A percentile compares a stretch with the other conserved stretches of the same genome.
Evolutionary conservation across 2,113 vertebrate species (phyloP).

Genomic region (Pangasianodon gigas): DNA sequence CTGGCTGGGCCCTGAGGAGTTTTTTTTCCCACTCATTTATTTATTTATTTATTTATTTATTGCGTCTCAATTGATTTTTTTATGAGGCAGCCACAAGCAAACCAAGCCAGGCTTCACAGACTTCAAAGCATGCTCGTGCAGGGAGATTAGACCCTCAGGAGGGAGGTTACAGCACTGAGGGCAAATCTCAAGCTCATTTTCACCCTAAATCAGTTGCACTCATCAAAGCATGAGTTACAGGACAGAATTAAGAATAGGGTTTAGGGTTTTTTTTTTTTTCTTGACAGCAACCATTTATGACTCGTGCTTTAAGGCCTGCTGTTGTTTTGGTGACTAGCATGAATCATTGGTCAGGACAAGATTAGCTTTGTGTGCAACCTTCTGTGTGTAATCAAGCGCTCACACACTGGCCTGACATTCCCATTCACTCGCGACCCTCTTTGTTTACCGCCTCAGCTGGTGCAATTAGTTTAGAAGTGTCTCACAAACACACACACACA

Average conservation of each 20-base stretch:
- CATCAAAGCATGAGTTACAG: slow-evolving; percentile 59
- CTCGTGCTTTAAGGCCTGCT: slow-evolving; percentile 62
- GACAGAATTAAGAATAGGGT: slow-evolving; percentile 8
- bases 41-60: slow-evolving; percentile 23
- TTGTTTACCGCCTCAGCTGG: slow-evolving; percentile 9
- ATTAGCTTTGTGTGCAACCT: slow-evolving; percentile 63
- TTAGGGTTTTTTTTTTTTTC: neutral
- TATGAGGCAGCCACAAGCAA: slow-evolving; percentile 50
- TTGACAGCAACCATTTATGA: slow-evolving; percentile 73
- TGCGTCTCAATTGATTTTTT: slow-evolving; percentile 29
- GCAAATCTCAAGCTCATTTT: slow-evolving; percentile 61
- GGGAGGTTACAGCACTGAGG: slow-evolving; percentile 3
- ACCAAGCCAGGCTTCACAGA: slow-evolving; percentile 53
- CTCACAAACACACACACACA: neutral
- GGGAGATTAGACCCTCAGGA: slow-evolving; percentile 1
- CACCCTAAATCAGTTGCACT: slow-evolving; percentile 66
- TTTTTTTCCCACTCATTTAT: slow-evolving; percentile 33
- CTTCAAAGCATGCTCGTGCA: slow-evolving; percentile 42
- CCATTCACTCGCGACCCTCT: slow-evolving; percentile 39
- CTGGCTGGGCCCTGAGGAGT: slow-evolving; percentile 16
- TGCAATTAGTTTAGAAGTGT: slow-evolving; percentile 36
- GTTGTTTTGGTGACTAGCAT: slow-evolving; percentile 67
- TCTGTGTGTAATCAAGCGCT: slow-evolving; percentile 66
- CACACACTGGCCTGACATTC: slow-evolving; percentile 55
- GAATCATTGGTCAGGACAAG: slow-evolving; percentile 63